phyloP scores from a whole-genome alignment of 2,888 invertebrate genomes.

The Mactromeris polynyma region DNA sequence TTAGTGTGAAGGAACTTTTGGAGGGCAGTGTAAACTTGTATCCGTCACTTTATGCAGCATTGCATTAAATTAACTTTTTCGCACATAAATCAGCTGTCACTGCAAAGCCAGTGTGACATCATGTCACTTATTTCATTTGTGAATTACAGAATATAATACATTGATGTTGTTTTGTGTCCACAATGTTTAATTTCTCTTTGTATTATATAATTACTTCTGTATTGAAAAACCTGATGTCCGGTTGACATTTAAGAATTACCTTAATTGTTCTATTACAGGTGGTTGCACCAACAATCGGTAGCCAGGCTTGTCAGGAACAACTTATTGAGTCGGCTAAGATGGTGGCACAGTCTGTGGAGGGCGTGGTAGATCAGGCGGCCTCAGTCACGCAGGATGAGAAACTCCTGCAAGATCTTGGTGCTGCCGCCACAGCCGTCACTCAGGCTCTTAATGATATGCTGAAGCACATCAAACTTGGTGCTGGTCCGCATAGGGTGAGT shows the following conservation, averaged over 20 bases:
- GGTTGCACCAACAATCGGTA: constrained; percentile 89
- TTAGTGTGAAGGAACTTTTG: too few species aligned
- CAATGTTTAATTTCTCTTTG: too few species aligned
- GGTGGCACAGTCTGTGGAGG: constrained; percentile 96
- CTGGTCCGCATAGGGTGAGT: constrained; percentile 82
- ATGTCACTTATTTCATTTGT: too few species aligned
- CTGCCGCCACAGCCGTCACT: constrained; percentile 96
- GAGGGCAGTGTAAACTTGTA: too few species aligned
- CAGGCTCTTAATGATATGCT: constrained; percentile 95
- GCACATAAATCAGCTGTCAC: too few species aligned
- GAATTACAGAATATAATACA: too few species aligned
- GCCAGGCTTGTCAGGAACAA: constrained; percentile 92
- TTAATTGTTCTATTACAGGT: constrained; percentile 87
- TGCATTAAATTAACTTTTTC: too few species aligned
- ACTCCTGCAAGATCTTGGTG: constrained; percentile 92
- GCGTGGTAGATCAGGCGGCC: constrained; percentile 91
- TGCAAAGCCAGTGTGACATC: too few species aligned
- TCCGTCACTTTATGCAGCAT: too few species aligned
- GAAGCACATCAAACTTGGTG: constrained; percentile 93
- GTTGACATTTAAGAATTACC: neutral
- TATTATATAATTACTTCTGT: too few species aligned
- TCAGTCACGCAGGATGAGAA: constrained; percentile 90
- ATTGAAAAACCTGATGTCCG: too few species aligned
- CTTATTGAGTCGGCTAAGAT: constrained; percentile 96
- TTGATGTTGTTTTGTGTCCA: too few species aligned